These are phyloP conservation scores for Intellagama lesueurii DNA, from an alignment of 2,797 vertebrate genomes.

Conservation along the genomic window DNA sequence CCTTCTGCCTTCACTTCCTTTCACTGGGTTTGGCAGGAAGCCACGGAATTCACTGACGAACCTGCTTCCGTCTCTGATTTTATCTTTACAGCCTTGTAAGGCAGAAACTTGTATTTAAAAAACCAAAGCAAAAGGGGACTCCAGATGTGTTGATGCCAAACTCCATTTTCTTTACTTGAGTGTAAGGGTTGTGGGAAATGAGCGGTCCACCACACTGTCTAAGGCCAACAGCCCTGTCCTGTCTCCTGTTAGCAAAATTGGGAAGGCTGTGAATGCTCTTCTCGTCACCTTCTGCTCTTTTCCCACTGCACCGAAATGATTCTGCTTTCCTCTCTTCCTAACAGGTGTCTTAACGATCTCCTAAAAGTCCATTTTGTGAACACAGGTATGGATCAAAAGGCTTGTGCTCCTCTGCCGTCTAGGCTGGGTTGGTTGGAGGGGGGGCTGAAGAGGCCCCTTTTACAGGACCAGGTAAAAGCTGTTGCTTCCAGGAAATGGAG, in stretches of 20 bases:
- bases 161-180: not conserved
- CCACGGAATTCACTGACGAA: too few species aligned
- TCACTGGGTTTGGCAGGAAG: not conserved
- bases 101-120: not conserved
- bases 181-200: not conserved
- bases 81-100: not conserved
- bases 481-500: not conserved
- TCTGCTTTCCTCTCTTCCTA: not conserved
- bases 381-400: constrained; percentile 66
- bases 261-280: too few species aligned
- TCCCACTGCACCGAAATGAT: not conserved
- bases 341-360: constrained; percentile 58
- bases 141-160: too few species aligned
- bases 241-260: not conserved
- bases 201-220: not conserved
- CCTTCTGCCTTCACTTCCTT: not conserved
- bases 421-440: not conserved
- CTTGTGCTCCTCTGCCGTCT: too few species aligned
- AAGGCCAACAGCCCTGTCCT: not conserved
- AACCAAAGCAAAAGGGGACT: not conserved
- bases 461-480: not conserved
- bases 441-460: not conserved
- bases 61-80: too few species aligned
- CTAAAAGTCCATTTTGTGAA: constrained; percentile 78
- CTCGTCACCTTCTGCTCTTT: not conserved